Evolutionary conservation across 1,140 invertebrate genomes (phyloP), one percentile per base, ranked within the genome.

Genomic region (Campoletis sonorensis): DNA sequence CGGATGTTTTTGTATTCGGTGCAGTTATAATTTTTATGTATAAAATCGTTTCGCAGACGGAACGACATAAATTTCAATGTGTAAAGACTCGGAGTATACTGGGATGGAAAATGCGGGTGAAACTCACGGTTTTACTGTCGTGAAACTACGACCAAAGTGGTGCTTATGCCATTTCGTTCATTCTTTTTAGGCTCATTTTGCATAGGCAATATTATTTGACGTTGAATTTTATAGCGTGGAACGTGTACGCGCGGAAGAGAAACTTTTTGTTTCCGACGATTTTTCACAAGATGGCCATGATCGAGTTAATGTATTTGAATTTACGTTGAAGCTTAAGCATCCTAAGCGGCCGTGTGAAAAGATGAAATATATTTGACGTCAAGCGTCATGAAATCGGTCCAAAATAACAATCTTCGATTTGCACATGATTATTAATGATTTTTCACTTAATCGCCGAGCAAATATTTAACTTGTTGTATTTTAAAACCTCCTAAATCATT

Each of bases 171-270:
- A n/a, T 71, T 40, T 2, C 68, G 10, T n/a, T 71, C 18, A 0
- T 71, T 71, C 15, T 58, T 58, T 58, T 58, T 18, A n/a, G 18
- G 4, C 18, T 58, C 21, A n/a, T 58, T 58, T 23, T 58, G 16
- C 30, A 33, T 30, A n/a, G 13, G 7, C 33, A 1, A 2, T 27
- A 71, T 40, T 16, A 33, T 33, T 30, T 71, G 18, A 23, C 68
- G 68, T 7, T 30, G 33, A 71, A 71, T n/a, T 71, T 71, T 71
- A 71, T 71, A 71, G 33, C 68, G 30, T 40, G 68, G 68, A 71
- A 71, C 68, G 68, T 30, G 26, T 40, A 23, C 21, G 54, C 68
- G 33, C 30, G 33, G 16, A 71, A 71, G 68, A 71, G 68, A 71
- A 71, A 71, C 54, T 58, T 58, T n/a, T 58, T 58, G 3, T 58